Percentiles rank a stretch among this genome's conserved stretches.
Conservation (phyloP, 2,797 vertebrate genomes). For the Pseudomugil gertrudae region DNA sequence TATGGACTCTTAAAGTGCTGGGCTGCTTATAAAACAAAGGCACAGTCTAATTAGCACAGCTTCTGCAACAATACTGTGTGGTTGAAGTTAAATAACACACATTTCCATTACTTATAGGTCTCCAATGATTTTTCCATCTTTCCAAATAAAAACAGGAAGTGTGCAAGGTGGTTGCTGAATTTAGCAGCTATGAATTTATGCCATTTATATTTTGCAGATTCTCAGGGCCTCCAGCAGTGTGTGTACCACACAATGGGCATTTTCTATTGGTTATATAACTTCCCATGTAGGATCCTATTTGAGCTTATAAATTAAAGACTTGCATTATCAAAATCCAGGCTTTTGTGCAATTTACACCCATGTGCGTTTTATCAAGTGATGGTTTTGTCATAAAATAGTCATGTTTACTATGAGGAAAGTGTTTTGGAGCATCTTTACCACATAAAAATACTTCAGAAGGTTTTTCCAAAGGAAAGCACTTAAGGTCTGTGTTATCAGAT, state of each 20-base stretch:
- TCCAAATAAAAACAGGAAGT: too few species aligned
- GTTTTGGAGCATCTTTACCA: neutral
- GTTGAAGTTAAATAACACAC: conserved; percentile 3
- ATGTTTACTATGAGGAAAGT: neutral
- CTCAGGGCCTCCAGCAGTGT: neutral
- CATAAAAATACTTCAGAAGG: conserved; percentile 2
- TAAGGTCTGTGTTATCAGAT: conserved; percentile 28
- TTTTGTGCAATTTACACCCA: conserved; percentile 26
- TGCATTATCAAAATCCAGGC: conserved; percentile 16
- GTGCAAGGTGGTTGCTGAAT: too few species aligned
- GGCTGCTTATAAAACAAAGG: conserved; percentile 23
- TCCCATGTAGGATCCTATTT: conserved; percentile 6
- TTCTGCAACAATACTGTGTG: conserved; percentile 6
- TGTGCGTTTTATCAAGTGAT: conserved; percentile 43
- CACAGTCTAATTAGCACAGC: conserved; percentile 9
- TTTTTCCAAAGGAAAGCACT: conserved; percentile 34
- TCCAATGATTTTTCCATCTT: too few species aligned
- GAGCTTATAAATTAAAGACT: conserved; percentile 20
- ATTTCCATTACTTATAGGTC: neutral
- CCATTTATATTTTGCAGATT: neutral
- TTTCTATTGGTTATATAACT: conserved; percentile 36
- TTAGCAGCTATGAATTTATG: too few species aligned
- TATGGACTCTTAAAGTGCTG: conserved; percentile 31
- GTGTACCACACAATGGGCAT: conserved; percentile 13
- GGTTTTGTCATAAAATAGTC: conserved; percentile 32